A percentile compares a stretch with the other conserved stretches of the same genome.
Evolutionary conservation across 2,888 invertebrate genomes (phyloP).

Genomic region (Eledone cirrhosa): DNA sequence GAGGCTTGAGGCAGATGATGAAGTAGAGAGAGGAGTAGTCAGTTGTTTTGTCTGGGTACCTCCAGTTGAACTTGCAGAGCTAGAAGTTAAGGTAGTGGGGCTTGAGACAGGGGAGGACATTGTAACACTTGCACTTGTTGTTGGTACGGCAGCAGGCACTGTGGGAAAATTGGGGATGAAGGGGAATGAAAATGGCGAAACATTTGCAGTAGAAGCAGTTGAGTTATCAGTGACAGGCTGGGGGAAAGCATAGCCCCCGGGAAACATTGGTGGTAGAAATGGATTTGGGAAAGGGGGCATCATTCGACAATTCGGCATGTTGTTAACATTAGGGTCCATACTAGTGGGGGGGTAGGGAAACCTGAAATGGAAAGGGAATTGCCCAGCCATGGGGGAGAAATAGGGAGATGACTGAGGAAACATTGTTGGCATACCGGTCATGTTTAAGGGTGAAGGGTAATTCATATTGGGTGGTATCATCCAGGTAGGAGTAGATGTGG

Average conservation of each 20-base stretch:
- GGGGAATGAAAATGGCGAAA: conserved; percentile 39
- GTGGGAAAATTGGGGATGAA: conserved; percentile 36
- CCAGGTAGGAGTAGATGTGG: not conserved
- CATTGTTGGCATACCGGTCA: not conserved
- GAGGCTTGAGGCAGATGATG: not conserved
- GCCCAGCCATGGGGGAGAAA: conserved; percentile 35
- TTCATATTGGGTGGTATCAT: not conserved
- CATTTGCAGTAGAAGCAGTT: conserved; percentile 37
- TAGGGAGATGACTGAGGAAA: not conserved
- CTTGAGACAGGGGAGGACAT: conserved; percentile 31
- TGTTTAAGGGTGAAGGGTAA: conserved; percentile 10
- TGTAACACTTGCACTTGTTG: conserved; percentile 26
- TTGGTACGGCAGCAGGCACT: conserved; percentile 32
- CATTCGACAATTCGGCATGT: conserved; percentile 5
- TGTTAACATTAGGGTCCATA: not conserved
- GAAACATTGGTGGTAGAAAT: conserved; percentile 40
- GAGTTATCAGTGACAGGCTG: not conserved
- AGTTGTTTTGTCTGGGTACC: not conserved
- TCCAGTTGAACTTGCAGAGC: conserved; percentile 15
- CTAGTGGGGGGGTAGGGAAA: conserved; percentile 5
- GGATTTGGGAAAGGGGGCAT: conserved; percentile 37
- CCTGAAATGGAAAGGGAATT: conserved; percentile 29
- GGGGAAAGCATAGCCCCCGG: conserved; percentile 2
- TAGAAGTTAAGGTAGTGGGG: conserved; percentile 33
- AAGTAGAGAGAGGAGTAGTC: conserved; percentile 2